Conservation (phyloP, 92 coral and sea anemone species). For the Porites rus region DNA sequence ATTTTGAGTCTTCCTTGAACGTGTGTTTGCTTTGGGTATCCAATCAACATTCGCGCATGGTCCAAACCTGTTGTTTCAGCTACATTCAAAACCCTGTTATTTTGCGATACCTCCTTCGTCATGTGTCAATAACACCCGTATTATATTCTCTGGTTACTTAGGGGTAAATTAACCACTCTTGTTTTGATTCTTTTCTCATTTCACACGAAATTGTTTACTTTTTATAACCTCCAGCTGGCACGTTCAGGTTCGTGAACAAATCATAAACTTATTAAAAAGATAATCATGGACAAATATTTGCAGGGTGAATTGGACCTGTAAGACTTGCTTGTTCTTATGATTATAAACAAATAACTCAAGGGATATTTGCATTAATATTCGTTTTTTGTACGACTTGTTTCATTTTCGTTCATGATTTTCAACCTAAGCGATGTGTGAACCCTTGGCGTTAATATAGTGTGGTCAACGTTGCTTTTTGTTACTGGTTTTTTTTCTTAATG, state of each 20-base stretch:
- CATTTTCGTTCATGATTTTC: background rate
- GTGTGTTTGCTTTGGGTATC: background rate
- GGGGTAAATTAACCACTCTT: conserved; percentile 9
- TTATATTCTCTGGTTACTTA: conserved; percentile 3
- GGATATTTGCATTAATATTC: background rate
- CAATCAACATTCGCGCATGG: background rate
- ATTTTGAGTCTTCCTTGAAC: conserved; percentile 19
- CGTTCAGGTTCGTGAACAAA: conserved; percentile 22
- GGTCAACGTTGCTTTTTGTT: no score
- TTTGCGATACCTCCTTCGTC: background rate
- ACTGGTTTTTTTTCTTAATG: background rate
- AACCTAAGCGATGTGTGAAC: background rate
- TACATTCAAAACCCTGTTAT: background rate
- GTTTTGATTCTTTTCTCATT: conserved; percentile 6
- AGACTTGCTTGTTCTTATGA: background rate
- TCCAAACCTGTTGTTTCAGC: background rate
- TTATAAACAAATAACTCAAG: conserved; percentile 9
- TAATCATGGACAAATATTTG: conserved; percentile 5
- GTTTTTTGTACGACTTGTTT: background rate
- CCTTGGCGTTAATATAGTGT: no score
- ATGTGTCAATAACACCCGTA: conserved; percentile 26
- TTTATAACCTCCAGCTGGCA: conserved; percentile 39
- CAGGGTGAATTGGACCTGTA: conserved; percentile 4
- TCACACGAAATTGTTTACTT: conserved; percentile 35
- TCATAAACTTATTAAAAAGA: background rate